Conservation (phyloP, 2,113 vertebrate species). For the Vireo altiloquus region DNA sequence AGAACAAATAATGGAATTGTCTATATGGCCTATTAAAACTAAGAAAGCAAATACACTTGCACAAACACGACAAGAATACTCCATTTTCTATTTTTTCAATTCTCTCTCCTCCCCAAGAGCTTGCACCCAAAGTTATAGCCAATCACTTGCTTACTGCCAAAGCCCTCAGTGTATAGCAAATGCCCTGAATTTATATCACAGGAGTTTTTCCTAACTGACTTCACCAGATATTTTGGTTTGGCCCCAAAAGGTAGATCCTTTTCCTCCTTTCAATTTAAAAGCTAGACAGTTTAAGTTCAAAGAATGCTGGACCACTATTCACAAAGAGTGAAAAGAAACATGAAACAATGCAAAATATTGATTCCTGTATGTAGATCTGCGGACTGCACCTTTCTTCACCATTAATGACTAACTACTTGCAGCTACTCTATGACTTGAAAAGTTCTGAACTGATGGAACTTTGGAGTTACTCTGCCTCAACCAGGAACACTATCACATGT, state of each 20-base stretch:
- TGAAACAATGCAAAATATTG: not conserved
- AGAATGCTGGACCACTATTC: not conserved
- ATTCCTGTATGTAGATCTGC: not conserved
- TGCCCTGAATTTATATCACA: not conserved
- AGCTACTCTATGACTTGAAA: not conserved
- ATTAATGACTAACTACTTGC: not conserved
- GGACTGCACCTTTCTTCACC: not conserved
- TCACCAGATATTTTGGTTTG: not conserved
- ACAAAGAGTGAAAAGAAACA: not conserved
- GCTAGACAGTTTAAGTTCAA: not conserved
- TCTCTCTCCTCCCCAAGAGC: rapidly evolving
- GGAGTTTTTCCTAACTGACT: not conserved
- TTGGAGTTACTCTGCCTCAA: not conserved
- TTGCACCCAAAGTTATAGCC: not conserved
- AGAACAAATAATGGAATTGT: not conserved
- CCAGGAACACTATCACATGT: not conserved
- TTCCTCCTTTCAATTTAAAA: not conserved
- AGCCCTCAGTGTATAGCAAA: not conserved
- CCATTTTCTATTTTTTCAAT: not conserved
- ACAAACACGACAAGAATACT: not conserved
- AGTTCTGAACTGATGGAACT: not conserved
- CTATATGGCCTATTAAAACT: not conserved
- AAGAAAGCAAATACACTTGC: not conserved
- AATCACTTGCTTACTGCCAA: not conserved
- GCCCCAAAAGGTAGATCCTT: not conserved